A percentile compares a stretch with the other conserved stretches of the same genome.
These are phyloP conservation scores for Xenopus tropicalis DNA, from an alignment of 2,113 vertebrate genomes.

Conservation along the genomic window UCB_Xtro_10.0 CM004443.2:126011501-126012000, in stretches of 20 bases:
- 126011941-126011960: no score
- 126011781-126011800: no score
- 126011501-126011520: slow-evolving; percentile 47
- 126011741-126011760: slow-evolving; percentile 7
- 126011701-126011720: slow-evolving; percentile 61
- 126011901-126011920: no score
- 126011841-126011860: no score
- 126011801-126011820: no score
- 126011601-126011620: slow-evolving; percentile 65
- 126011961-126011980: no score
- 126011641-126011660: slow-evolving; percentile 75
- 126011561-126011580: slow-evolving; percentile 40
- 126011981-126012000: no score
- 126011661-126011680: slow-evolving; percentile 65
- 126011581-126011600: slow-evolving; percentile 62
- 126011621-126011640: slow-evolving; percentile 71
- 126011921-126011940: no score
- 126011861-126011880: no score
- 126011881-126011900: no score
- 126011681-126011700: slow-evolving; percentile 55
- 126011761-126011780: neutral
- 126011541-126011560: slow-evolving; percentile 15
- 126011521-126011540: no score
- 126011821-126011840: no score
- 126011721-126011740: slow-evolving; percentile 32